Evolutionary conservation across 2,797 vertebrate species (phyloP), one percentile per base, ranked within the genome.

Genomic region (Hydrolagus colliei): DNA sequence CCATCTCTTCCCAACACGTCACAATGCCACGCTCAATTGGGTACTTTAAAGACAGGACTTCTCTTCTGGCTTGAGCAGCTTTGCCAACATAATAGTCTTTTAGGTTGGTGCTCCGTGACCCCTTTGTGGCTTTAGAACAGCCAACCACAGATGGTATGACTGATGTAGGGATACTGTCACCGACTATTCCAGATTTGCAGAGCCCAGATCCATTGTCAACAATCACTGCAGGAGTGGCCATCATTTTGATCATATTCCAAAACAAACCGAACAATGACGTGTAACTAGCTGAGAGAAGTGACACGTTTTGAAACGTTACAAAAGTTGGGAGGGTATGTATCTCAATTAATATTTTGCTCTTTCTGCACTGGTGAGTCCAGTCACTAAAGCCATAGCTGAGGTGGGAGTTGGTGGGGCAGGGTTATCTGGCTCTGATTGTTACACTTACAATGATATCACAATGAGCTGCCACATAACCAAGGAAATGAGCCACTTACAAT

Each of bases 1-100:
- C 91, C 91, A 92, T 93, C 63, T 92, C 90, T 9, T 92, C 91
- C 91, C 91, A 93, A 87, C 77, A 86, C 0, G 77, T 73, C 0
- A 87, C 86, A 89, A 92, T 73, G 91, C 92, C 76, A 1, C 72
- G 87, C 27, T 86, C 86, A 16, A 82, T 0, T 0, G 75, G 89
- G 10, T 87, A 85, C 10, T 67, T 73, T 8, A 86, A 76, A 76
- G 72, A 62, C 52, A 86, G 59, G n/a, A 86, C 85, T 61, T 76
- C 75, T 18, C 74, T 88, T 68, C 86, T 86, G 82, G 62, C 22
- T 72, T 85, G 86, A 18, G 86, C 75, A 68, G 88, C 85, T 27
- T 87, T 63, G 9, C 86, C 65, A 0, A 72, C 0, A 0, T 63
- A 87, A 22, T 12, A 71, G 0, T 86, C 86, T 59, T 72, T 27